Evolutionary conservation across 2,113 vertebrate species (phyloP).

Genomic region (Lanius collurio): DNA sequence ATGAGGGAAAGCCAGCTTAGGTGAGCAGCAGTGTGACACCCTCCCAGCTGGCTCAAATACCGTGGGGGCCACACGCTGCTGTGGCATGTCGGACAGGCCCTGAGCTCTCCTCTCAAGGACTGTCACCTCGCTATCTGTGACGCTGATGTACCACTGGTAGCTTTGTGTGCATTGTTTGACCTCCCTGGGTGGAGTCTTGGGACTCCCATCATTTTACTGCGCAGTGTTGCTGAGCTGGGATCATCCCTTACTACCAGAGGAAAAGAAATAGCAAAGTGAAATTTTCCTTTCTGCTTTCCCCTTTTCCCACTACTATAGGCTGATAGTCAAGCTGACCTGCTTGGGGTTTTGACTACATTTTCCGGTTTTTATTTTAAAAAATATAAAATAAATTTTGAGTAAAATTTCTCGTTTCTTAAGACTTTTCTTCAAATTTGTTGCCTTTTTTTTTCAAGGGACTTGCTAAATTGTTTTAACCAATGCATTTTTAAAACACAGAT

Average conservation of each 20-base stretch:
- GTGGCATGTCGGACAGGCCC: background rate
- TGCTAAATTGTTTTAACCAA: background rate
- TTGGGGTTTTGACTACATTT: background rate
- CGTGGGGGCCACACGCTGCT: accelerated
- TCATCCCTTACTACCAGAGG: background rate
- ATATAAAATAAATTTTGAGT: background rate
- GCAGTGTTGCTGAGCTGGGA: background rate
- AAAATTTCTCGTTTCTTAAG: background rate
- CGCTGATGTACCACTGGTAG: background rate
- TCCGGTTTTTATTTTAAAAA: background rate
- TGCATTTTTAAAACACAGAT: background rate
- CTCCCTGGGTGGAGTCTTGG: background rate
- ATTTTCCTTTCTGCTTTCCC: background rate
- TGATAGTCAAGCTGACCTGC: background rate
- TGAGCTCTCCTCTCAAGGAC: background rate
- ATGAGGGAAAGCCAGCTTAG: conserved; percentile 51
- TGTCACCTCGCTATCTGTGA: background rate
- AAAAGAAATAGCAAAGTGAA: background rate
- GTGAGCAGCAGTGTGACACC: background rate
- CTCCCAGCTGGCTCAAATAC: background rate
- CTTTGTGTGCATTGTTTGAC: background rate
- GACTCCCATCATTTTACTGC: background rate
- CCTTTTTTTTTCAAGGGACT: background rate
- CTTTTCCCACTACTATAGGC: background rate
- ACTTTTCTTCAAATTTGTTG: background rate